phyloP scores from a whole-genome alignment of 2,113 vertebrate genomes.

The Formicarius rufipectus region DNA sequence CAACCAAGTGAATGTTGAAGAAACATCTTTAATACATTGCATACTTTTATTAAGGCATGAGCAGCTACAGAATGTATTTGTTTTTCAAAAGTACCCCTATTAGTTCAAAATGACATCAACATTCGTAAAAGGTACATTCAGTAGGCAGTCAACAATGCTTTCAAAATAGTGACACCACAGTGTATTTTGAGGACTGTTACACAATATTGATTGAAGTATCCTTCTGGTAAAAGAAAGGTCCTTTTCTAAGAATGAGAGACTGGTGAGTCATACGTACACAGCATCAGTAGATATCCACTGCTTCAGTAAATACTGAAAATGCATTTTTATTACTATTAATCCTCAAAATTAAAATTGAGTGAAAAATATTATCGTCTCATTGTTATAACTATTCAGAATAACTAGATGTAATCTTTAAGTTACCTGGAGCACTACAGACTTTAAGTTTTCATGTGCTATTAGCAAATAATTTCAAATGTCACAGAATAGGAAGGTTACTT shows the following conservation, averaged over 20 bases:
- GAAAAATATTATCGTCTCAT: neutral
- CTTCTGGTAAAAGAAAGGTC: constrained; percentile 66
- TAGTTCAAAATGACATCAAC: neutral
- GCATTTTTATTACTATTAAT: constrained; percentile 59
- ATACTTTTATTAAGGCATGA: constrained; percentile 56
- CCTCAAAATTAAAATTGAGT: neutral
- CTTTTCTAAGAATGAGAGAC: constrained; percentile 62
- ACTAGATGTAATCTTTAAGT: neutral
- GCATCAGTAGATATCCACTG: constrained; percentile 71
- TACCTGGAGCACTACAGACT: neutral
- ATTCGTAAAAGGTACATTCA: constrained; percentile 15
- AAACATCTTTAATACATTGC: constrained; percentile 64
- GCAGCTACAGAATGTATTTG: neutral
- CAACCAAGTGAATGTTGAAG: neutral
- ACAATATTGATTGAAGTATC: constrained; percentile 68
- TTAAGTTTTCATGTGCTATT: neutral
- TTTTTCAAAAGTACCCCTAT: neutral
- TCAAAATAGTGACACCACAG: constrained; percentile 22
- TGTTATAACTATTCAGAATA: neutral
- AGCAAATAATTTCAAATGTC: neutral
- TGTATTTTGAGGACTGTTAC: constrained; percentile 46
- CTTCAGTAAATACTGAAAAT: constrained; percentile 73
- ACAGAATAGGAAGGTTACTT: neutral
- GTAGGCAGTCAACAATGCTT: constrained; percentile 28
- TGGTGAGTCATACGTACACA: constrained; percentile 67